A percentile compares a stretch with the other conserved stretches of the same genome.
phyloP scores from a whole-genome alignment of 2,888 invertebrate species.

The Tuberolachnus salignus region DNA sequence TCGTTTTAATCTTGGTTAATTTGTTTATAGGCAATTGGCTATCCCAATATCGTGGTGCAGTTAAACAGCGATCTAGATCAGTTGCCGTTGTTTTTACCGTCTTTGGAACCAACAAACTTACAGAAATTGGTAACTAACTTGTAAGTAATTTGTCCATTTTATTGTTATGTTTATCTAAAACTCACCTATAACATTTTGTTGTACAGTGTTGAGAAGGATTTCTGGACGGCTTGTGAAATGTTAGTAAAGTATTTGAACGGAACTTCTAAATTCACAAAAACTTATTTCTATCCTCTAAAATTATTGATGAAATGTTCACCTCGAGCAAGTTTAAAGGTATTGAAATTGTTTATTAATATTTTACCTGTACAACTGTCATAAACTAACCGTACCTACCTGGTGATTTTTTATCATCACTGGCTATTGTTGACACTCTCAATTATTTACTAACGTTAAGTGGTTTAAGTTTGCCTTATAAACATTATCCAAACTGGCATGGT shows the following conservation, averaged over 20 bases:
- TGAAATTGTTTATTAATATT: too few species aligned
- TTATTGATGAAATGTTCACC: constrained; percentile 28
- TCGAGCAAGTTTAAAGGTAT: constrained; percentile 26
- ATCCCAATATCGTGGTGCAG: constrained; percentile 41
- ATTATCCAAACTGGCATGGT: too few species aligned
- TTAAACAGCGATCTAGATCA: constrained; percentile 1
- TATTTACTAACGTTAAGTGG: too few species aligned
- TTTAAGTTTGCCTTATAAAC: too few species aligned
- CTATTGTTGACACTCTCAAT: too few species aligned
- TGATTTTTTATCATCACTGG: too few species aligned
- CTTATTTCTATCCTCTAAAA: neutral
- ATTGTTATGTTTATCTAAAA: too few species aligned
- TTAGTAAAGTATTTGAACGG: constrained; percentile 10
- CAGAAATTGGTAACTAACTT: constrained; percentile 27
- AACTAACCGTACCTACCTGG: too few species aligned
- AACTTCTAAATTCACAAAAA: neutral
- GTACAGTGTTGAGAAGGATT: constrained; percentile 2
- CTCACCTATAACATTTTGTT: neutral
- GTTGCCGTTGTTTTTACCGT: constrained; percentile 35
- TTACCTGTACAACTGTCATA: too few species aligned
- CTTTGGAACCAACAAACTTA: neutral
- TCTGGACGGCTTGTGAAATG: constrained; percentile 35
- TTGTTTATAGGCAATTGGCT: constrained; percentile 18
- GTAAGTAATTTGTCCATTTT: constrained; percentile 1
- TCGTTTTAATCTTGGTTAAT: neutral